These are phyloP conservation scores for Acipenser oxyrinchus DNA, from an alignment of 2,797 vertebrate species.

Conservation along the genomic window DNA sequence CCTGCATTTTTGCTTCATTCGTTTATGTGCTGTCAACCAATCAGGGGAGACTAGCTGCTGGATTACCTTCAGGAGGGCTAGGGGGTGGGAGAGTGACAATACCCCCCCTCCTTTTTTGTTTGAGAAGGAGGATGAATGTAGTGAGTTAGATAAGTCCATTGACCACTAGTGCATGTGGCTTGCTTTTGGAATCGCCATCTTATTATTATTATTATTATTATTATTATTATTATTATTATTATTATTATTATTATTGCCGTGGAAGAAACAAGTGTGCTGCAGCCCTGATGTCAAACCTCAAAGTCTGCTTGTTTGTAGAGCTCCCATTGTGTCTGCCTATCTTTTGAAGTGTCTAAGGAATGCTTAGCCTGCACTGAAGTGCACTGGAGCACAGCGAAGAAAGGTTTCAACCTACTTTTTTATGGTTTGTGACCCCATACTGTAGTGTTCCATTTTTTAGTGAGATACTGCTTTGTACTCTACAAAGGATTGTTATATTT, in stretches of 20 bases:
- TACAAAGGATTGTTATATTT: constrained; percentile 38
- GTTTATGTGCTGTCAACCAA: constrained; percentile 61
- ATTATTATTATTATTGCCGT: constrained; percentile 13
- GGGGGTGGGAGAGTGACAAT: constrained; percentile 50
- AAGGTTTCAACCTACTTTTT: constrained; percentile 20
- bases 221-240: too few species aligned
- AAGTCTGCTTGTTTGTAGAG: constrained; percentile 24
- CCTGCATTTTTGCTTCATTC: constrained; percentile 53
- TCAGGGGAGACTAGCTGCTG: constrained; percentile 41
- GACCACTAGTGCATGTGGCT: too few species aligned
- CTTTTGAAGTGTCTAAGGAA: constrained; percentile 55
- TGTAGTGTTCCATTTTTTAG: neutral
- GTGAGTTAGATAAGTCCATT: too few species aligned
- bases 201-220: too few species aligned
- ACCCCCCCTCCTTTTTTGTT: constrained; percentile 42
- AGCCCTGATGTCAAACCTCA: constrained; percentile 24
- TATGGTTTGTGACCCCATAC: constrained; percentile 10
- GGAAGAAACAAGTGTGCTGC: constrained; percentile 15
- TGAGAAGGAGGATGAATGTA: constrained; percentile 24
- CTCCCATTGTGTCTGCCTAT: constrained; percentile 37
- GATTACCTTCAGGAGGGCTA: constrained; percentile 44
- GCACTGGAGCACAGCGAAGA: constrained; percentile 30
- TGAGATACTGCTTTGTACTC: constrained; percentile 15
- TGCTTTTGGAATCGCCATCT: too few species aligned
- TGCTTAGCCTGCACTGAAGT: constrained; percentile 40